These are phyloP conservation scores for Tryphoninae sp. DNA, from an alignment of 2,888 invertebrate genomes.

Conservation along the genomic window DNA sequence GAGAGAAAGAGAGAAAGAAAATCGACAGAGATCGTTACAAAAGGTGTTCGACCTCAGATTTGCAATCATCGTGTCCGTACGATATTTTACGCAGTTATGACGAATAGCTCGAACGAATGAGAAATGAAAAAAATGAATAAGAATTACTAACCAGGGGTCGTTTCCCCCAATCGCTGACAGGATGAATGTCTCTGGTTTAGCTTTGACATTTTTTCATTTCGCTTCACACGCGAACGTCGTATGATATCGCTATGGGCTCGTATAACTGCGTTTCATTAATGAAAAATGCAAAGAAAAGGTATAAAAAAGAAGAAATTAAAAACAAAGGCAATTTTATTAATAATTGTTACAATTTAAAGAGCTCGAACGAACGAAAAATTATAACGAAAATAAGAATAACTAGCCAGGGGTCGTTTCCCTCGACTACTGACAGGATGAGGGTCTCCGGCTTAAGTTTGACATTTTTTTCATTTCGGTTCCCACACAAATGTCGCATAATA, in stretches of 20 bases:
- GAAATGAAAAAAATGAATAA: not conserved
- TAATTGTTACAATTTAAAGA: too few relatives aligned
- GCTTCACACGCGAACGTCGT: constrained; percentile 68
- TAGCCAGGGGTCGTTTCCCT: too few relatives aligned
- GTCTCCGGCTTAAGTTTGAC: too few relatives aligned
- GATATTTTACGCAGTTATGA: constrained; percentile 40
- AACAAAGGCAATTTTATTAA: too few relatives aligned
- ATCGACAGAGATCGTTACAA: not conserved
- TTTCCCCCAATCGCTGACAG: constrained; percentile 60
- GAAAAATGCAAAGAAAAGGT: not conserved
- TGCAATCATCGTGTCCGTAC: constrained; percentile 14
- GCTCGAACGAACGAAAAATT: too few relatives aligned
- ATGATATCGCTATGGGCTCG: constrained; percentile 68
- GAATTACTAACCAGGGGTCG: constrained; percentile 54
- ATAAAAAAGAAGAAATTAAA: too few relatives aligned
- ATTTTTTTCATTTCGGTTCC: not conserved
- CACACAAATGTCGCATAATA: too few relatives aligned
- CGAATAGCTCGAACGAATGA: constrained; percentile 35
- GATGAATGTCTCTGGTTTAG: constrained; percentile 34
- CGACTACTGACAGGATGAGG: too few relatives aligned
- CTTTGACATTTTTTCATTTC: constrained; percentile 37
- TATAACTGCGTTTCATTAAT: constrained; percentile 69
- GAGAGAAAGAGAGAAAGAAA: not conserved
- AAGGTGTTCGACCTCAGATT: constrained; percentile 53
- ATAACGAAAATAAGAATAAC: too few relatives aligned